These are phyloP conservation scores for Stictocephala bisonia DNA, from an alignment of 2,888 invertebrate species.

Conservation along the genomic window DNA sequence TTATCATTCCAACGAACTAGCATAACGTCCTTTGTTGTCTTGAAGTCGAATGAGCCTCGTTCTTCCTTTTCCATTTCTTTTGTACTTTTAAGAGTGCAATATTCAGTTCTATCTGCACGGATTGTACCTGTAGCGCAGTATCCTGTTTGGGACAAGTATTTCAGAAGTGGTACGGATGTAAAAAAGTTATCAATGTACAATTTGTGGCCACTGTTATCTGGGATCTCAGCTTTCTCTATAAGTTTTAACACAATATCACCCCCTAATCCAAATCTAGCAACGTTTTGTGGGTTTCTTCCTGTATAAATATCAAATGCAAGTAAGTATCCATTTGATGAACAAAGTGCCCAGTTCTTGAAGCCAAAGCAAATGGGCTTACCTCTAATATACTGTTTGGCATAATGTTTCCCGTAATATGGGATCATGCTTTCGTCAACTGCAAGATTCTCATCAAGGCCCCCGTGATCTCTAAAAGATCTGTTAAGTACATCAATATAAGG, in stretches of 20 bases:
- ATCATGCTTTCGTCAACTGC: slow-evolving; percentile 24
- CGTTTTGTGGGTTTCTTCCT: neutral
- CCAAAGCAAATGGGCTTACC: slow-evolving; percentile 34
- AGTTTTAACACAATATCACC: neutral
- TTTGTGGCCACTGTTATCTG: neutral
- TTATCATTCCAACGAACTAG: slow-evolving; percentile 21
- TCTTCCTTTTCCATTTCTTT: slow-evolving; percentile 30
- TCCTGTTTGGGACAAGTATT: neutral
- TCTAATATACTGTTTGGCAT: slow-evolving; percentile 36
- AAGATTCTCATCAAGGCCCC: neutral
- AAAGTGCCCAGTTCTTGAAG: slow-evolving; percentile 36
- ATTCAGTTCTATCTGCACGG: slow-evolving; percentile 7
- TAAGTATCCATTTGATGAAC: slow-evolving; percentile 32
- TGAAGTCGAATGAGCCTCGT: slow-evolving; percentile 13
- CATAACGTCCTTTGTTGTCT: slow-evolving; percentile 28
- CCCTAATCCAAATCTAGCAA: slow-evolving; percentile 17
- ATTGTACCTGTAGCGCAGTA: slow-evolving; percentile 34
- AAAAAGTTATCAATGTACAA: slow-evolving; percentile 24
- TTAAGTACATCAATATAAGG: neutral
- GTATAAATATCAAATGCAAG: slow-evolving; percentile 35
- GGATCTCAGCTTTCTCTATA: slow-evolving; percentile 23
- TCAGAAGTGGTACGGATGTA: slow-evolving; percentile 8
- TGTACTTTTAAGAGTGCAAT: slow-evolving; percentile 23
- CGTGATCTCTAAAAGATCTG: neutral
- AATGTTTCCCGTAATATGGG: slow-evolving; percentile 30